Percentiles rank a stretch among this genome's conserved stretches.
Evolutionary conservation across 2,888 invertebrate species (phyloP).

Genomic region (Mythimna vitellina): DNA sequence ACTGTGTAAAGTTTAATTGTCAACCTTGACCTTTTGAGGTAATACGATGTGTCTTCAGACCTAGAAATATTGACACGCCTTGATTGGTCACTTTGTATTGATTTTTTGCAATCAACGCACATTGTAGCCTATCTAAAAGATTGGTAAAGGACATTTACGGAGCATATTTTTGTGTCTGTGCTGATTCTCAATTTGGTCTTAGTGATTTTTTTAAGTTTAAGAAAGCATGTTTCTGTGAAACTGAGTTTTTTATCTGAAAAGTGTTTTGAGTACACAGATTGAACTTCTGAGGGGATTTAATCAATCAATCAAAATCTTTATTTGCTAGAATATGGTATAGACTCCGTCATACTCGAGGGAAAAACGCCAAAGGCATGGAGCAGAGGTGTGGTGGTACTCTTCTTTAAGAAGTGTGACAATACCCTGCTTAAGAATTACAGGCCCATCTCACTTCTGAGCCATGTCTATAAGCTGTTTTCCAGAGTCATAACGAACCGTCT

Average conservation of each 20-base stretch:
- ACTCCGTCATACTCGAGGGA: too few relatives aligned
- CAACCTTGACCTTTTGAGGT: conserved; percentile 57
- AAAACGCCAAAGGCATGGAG: too few relatives aligned
- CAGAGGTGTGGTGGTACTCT: too few relatives aligned
- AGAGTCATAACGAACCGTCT: too few relatives aligned
- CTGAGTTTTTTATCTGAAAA: background rate
- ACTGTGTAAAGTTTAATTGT: conserved; percentile 17
- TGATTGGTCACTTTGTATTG: background rate
- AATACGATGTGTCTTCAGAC: conserved; percentile 21
- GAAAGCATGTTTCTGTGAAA: background rate
- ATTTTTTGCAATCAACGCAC: background rate
- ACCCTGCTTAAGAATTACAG: too few relatives aligned
- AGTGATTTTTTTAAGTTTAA: too few relatives aligned
- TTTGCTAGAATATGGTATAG: too few relatives aligned
- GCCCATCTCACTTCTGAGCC: too few relatives aligned
- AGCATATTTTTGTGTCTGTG: background rate
- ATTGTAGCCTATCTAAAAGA: background rate
- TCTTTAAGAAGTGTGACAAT: too few relatives aligned
- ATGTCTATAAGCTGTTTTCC: too few relatives aligned
- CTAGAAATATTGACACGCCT: conserved; percentile 9
- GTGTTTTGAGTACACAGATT: background rate
- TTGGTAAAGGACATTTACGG: background rate
- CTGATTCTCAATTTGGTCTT: background rate
- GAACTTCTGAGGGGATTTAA: background rate
- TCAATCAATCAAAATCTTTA: too few relatives aligned